phyloP scores from a whole-genome alignment of 2,888 invertebrate species.

The Mactromeris polynyma region DNA sequence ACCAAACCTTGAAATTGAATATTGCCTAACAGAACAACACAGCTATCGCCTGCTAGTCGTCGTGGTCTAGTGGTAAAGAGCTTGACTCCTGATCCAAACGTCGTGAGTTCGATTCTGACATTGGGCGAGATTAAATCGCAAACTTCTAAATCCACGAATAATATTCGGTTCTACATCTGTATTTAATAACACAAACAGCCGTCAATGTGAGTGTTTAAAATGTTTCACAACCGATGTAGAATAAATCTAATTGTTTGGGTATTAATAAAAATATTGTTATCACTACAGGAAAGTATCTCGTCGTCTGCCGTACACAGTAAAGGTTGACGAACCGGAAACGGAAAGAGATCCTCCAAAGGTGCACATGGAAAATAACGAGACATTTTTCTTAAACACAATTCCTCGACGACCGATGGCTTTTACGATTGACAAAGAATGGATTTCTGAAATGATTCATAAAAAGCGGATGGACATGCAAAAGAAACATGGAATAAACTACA shows the following conservation, averaged over 20 bases:
- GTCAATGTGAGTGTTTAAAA: too few species aligned
- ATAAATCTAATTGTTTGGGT: neutral
- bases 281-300: constrained; percentile 75
- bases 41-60: too few species aligned
- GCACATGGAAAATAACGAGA: constrained; percentile 84
- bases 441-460: constrained; percentile 85
- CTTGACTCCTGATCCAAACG: too few species aligned
- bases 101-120: too few species aligned
- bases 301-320: constrained; percentile 81
- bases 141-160: too few species aligned
- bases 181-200: too few species aligned
- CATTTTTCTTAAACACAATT: constrained; percentile 87
- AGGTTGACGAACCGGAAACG: constrained; percentile 77
- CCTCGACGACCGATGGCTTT: constrained; percentile 82
- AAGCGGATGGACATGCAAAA: constrained; percentile 85
- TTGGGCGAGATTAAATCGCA: too few species aligned
- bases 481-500: constrained; percentile 82
- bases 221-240: too few species aligned
- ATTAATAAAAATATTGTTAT: neutral
- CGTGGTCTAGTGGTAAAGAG: too few species aligned
- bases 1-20: too few species aligned
- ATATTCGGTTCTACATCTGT: too few species aligned
- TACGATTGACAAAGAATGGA: constrained; percentile 85
- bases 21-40: too few species aligned
- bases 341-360: constrained; percentile 81